phyloP scores from a whole-genome alignment of 2,797 vertebrate species.

The Lophotriccus pileatus region DNA sequence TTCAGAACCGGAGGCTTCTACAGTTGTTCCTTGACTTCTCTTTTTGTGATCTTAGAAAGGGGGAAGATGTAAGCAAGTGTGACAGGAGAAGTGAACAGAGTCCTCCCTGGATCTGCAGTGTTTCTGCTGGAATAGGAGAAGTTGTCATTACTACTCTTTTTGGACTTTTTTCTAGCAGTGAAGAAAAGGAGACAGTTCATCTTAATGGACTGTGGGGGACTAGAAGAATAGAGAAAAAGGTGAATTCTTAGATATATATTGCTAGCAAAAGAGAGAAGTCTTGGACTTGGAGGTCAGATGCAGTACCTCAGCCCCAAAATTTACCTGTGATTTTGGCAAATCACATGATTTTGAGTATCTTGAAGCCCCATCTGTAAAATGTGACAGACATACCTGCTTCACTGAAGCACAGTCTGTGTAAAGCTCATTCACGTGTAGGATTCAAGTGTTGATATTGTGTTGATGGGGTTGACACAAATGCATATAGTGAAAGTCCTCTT shows the following conservation, averaged over 20 bases:
- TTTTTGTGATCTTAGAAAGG: neutral
- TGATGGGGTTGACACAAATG: neutral
- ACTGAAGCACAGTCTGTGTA: neutral
- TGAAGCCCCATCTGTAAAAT: neutral
- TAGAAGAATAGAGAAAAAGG: neutral
- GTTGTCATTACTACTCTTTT: neutral
- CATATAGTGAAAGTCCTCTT: neutral
- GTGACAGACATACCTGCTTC: neutral
- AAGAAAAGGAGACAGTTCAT: neutral
- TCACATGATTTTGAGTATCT: neutral
- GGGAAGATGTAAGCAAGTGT: neutral
- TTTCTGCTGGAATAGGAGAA: neutral
- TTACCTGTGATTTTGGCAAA: neutral
- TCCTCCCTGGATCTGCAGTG: neutral
- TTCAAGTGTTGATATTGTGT: neutral
- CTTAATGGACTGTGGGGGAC: neutral
- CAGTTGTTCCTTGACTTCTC: neutral
- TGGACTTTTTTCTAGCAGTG: neutral
- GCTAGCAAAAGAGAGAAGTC: neutral
- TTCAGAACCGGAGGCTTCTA: neutral
- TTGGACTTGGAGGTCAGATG: neutral
- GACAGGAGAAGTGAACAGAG: neutral
- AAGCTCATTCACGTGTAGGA: neutral
- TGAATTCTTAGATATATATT: neutral
- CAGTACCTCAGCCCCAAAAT: neutral